These are phyloP conservation scores for Cyclophora albipunctata DNA, from an alignment of 2,888 invertebrate species.

Conservation along the genomic window DNA sequence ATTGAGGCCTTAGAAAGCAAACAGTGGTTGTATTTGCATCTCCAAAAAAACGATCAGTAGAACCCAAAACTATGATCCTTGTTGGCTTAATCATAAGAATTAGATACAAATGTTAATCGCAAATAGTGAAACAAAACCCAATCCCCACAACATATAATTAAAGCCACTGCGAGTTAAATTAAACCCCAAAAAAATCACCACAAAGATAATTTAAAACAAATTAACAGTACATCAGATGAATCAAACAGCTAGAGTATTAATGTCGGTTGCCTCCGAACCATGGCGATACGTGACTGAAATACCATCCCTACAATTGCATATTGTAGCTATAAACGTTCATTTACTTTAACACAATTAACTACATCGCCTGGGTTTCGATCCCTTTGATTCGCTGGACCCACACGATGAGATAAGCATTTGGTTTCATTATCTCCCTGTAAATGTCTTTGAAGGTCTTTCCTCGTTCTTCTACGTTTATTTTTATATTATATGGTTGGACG, in stretches of 20 bases:
- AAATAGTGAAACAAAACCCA: too few relatives aligned
- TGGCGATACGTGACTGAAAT: slow-evolving; percentile 31
- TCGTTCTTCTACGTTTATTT: background rate
- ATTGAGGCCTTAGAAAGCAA: too few relatives aligned
- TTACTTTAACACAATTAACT: slow-evolving; percentile 12
- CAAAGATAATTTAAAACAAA: slow-evolving; percentile 11
- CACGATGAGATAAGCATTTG: slow-evolving; percentile 9
- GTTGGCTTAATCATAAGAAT: too few relatives aligned
- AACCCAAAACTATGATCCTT: too few relatives aligned
- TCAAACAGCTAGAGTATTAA: slow-evolving; percentile 27
- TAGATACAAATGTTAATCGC: too few relatives aligned
- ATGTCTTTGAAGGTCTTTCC: slow-evolving; percentile 5
- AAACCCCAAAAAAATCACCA: too few relatives aligned
- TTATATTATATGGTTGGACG: background rate
- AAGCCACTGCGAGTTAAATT: too few relatives aligned
- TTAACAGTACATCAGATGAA: slow-evolving; percentile 14
- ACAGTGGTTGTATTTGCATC: too few relatives aligned
- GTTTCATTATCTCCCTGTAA: slow-evolving; percentile 5
- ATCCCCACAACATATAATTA: too few relatives aligned
- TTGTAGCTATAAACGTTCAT: slow-evolving; percentile 12
- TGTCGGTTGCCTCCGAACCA: slow-evolving; percentile 25
- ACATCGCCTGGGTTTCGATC: slow-evolving; percentile 6
- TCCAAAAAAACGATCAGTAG: too few relatives aligned
- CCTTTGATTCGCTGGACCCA: slow-evolving; percentile 8
- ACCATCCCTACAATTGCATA: slow-evolving; percentile 17